Percentiles rank a stretch among this genome's conserved stretches.
Evolutionary conservation across 2,888 invertebrate genomes (phyloP).

Genomic region (Autographa gamma): DNA sequence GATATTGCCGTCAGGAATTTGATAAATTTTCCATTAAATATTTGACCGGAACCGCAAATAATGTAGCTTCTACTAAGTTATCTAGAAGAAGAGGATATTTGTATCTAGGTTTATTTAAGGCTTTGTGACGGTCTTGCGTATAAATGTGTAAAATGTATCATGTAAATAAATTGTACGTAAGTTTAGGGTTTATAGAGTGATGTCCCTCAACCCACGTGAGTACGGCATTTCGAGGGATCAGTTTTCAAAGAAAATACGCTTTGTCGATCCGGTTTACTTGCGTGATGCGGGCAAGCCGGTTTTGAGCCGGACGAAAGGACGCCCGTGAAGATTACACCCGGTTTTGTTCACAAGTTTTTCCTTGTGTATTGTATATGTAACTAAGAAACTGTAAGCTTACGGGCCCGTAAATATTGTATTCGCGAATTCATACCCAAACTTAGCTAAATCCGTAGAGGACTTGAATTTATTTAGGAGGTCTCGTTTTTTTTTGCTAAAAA

Average conservation of each 20-base stretch:
- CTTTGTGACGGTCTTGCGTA: conserved; percentile 40
- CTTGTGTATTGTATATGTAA: conserved; percentile 47
- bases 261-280: conserved; percentile 67
- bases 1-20: conserved; percentile 65
- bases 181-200: conserved; percentile 57
- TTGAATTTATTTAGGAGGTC: conserved; percentile 21
- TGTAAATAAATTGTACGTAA: conserved; percentile 48
- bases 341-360: conserved; percentile 61
- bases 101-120: conserved; percentile 47
- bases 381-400: conserved; percentile 42
- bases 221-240: conserved; percentile 69
- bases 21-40: conserved; percentile 65
- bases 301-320: conserved; percentile 64
- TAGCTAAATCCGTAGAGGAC: conserved; percentile 41
- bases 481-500: neutral
- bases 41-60: conserved; percentile 35
- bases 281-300: conserved; percentile 57
- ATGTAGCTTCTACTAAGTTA: neutral
- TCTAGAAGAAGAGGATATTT: conserved; percentile 11
- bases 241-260: conserved; percentile 79
- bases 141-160: conserved; percentile 41
- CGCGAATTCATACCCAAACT: conserved; percentile 38
- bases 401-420: conserved; percentile 45
- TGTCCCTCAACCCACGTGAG: conserved; percentile 64
- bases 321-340: conserved; percentile 62